Evolutionary conservation across 92 coral and sea anemone species (phyloP), one percentile per base, ranked within the genome.

Genomic region (Palythoa caribaeorum): DNA sequence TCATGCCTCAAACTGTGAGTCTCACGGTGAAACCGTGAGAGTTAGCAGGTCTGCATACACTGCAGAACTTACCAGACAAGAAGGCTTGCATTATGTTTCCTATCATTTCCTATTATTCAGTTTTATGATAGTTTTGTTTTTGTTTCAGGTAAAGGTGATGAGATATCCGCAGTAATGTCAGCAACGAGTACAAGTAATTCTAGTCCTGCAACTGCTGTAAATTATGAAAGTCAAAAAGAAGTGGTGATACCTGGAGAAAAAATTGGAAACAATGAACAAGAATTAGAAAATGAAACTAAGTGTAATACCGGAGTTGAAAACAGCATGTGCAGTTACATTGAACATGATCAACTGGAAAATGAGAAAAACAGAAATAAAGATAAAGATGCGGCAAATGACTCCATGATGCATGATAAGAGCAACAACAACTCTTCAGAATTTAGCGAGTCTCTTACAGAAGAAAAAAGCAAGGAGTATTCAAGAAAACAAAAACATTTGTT

Each of bases 341-440:
- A 80, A 65, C 39, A 52, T 9, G 59, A 63, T 47, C 35, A 20
- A 65, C 40, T 19, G 37, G 38, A 81, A 81, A 66, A 68, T 66
- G 75, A 66, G 21, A 81, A 44, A 50, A 81, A 81, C 52, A 28
- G 38, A 44, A 80, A 10, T 81, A 52, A 40, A 10, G 71, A 66
- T 38, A 5, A 9, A 6, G 75, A 1, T 17, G 47, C 53, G 21
- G 20, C 76, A 81, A 21, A 37, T 44, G 47, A 51, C 14, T 47
- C 36, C 9, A 37, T 3, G 10, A 39, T 62, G 59, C 53, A 0
- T 21, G 59, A 21, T 80, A 13, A 28, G 0, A 35, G 39, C 40
- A 80, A 80, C 59, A 79, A 60, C 21, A 80, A 39, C 9, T n/a
- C 73, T 39, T 10, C 14, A 14, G 40, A 65, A 62, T 21, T 21